Percentiles rank a stretch among this genome's conserved stretches.
Evolutionary conservation across 2,888 invertebrate species (phyloP).

Genomic region (Lasius platythorax): DNA sequence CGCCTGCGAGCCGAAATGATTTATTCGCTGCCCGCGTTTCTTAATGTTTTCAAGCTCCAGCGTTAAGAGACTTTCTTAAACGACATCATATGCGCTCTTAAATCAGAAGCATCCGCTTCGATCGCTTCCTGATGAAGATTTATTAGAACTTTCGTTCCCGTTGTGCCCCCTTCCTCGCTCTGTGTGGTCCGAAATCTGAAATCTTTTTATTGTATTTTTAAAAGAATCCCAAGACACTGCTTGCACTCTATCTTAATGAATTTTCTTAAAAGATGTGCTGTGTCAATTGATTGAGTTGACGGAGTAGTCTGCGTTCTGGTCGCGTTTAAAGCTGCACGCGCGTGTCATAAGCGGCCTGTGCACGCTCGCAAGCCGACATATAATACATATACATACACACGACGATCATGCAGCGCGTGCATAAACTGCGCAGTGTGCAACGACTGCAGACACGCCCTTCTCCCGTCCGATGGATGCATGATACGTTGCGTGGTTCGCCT

Average conservation of each 20-base stretch:
- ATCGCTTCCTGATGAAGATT: constrained; percentile 46
- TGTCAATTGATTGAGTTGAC: background rate
- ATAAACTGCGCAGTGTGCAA: constrained; percentile 85
- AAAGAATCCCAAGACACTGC: background rate
- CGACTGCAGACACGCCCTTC: constrained; percentile 83
- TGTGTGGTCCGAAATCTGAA: background rate
- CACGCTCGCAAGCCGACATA: constrained; percentile 63
- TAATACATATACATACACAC: constrained; percentile 64
- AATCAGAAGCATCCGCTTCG: constrained; percentile 5
- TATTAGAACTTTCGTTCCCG: constrained; percentile 35
- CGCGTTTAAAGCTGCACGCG: constrained; percentile 28
- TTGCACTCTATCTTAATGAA: background rate
- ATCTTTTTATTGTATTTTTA: background rate
- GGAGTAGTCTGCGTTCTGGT: background rate
- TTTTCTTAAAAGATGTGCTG: background rate
- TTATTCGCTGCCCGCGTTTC: constrained; percentile 46
- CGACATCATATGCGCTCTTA: constrained; percentile 36
- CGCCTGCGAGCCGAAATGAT: constrained; percentile 37
- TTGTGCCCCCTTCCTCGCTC: background rate
- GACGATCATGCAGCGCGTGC: constrained; percentile 82
- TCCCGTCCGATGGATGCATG: constrained; percentile 79
- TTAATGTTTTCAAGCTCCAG: constrained; percentile 34
- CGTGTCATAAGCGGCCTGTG: constrained; percentile 56
- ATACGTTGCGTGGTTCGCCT: constrained; percentile 80
- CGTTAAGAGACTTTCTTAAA: constrained; percentile 33